Percentiles rank a stretch among this genome's conserved stretches.
Evolutionary conservation across 2,888 invertebrate species (phyloP).

Genomic region (Hetaerina titia): DNA sequence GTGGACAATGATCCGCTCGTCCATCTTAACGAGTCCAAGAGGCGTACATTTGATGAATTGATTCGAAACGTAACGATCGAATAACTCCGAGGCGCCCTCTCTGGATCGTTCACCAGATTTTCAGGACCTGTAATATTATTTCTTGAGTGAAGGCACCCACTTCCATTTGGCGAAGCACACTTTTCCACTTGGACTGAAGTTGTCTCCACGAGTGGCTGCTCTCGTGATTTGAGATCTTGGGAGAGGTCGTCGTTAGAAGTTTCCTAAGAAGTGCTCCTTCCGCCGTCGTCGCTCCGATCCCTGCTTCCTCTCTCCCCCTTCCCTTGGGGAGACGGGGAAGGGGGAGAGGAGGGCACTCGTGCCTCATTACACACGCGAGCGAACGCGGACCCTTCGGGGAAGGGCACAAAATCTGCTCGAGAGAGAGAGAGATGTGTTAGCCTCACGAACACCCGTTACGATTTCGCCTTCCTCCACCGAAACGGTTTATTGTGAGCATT

Average conservation of each 20-base stretch:
- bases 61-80: too few species aligned
- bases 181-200: not conserved
- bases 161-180: too few species aligned
- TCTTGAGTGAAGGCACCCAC: too few species aligned
- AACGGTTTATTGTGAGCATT: constrained; percentile 23
- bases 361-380: constrained; percentile 35
- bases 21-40: too few species aligned
- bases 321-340: not conserved
- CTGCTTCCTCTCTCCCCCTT: not conserved
- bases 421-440: not conserved
- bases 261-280: not conserved
- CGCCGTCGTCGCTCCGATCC: not conserved
- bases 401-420: not conserved
- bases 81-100: too few species aligned
- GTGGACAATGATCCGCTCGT: not conserved
- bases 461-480: not conserved
- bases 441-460: constrained; percentile 13
- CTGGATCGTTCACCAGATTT: too few species aligned
- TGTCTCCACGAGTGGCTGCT: constrained; percentile 14
- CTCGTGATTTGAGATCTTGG: not conserved
- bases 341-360: not conserved
- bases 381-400: not conserved
- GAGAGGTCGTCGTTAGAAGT: constrained; percentile 9
- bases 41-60: too few species aligned
- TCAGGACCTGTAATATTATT: too few species aligned